phyloP scores from a whole-genome alignment of 2,797 vertebrate genomes.

The Agapornis canus region DNA sequence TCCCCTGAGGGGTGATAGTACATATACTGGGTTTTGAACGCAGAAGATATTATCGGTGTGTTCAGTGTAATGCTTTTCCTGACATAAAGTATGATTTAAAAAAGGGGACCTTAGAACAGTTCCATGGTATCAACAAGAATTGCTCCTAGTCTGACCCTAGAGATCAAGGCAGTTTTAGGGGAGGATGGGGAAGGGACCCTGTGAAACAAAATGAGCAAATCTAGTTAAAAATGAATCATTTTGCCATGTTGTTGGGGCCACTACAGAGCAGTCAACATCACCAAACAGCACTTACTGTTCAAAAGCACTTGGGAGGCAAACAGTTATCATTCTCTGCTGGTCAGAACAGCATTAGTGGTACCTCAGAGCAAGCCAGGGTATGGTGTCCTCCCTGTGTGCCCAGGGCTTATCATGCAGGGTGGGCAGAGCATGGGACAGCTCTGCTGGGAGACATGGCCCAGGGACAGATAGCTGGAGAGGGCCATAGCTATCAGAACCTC shows the following conservation, averaged over 20 bases:
- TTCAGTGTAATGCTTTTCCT: not conserved
- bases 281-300: not conserved
- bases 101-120: not conserved
- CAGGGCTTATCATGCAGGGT: rapidly evolving
- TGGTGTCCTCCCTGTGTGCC: rapidly evolving
- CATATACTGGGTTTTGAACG: not conserved
- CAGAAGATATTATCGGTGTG: not conserved
- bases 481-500: not conserved
- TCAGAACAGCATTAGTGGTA: not conserved
- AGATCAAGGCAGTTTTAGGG: not conserved
- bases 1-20: not conserved
- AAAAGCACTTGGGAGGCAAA: not conserved
- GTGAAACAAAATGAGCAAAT: not conserved
- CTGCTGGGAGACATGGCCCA: rapidly evolving
- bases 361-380: not conserved
- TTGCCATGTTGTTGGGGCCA: not conserved
- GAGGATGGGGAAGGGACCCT: not conserved
- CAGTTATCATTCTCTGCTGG: not conserved
- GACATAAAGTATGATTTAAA: not conserved
- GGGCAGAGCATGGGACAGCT: not conserved
- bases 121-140: not conserved
- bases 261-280: not conserved
- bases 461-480: not conserved
- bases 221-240: not conserved
- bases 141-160: not conserved